These are phyloP conservation scores for Campopleginae sp. DNA, from an alignment of 2,888 invertebrate genomes.

Conservation along the genomic window DNA sequence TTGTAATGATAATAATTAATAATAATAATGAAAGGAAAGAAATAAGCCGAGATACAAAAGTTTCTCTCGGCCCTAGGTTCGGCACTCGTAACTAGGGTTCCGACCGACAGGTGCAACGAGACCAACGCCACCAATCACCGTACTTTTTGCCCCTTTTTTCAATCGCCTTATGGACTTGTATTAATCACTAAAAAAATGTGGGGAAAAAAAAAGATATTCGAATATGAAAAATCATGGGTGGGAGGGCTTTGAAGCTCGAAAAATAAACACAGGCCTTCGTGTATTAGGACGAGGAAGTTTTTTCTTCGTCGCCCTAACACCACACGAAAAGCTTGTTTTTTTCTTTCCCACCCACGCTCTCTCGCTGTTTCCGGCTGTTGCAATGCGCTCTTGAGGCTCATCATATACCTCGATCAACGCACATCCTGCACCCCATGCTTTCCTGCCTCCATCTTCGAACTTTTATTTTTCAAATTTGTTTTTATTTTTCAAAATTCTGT, in stretches of 20 bases:
- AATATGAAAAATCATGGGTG: conserved; percentile 29
- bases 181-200: conserved; percentile 27
- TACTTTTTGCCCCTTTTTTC: conserved; percentile 72
- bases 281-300: conserved; percentile 8
- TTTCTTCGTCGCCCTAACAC: conserved; percentile 12
- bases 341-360: conserved; percentile 39
- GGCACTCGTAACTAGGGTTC: conserved; percentile 85
- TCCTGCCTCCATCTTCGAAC: conserved; percentile 24
- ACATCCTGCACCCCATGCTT: conserved; percentile 68
- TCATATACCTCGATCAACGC: conserved; percentile 62
- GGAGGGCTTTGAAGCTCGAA: conserved; percentile 37
- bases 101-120: conserved; percentile 82
- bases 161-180: conserved; percentile 59
- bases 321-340: conserved; percentile 24
- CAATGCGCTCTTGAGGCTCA: conserved; percentile 52
- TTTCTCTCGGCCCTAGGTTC: conserved; percentile 83
- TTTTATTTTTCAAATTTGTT: conserved; percentile 16
- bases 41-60: conserved; percentile 76
- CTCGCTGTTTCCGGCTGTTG: conserved; percentile 57
- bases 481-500: conserved; percentile 17
- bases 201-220: conserved; percentile 21
- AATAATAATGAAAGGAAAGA: conserved; percentile 30
- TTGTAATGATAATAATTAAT: conserved; percentile 35
- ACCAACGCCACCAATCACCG: conserved; percentile 81
- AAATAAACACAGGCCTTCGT: conserved; percentile 40